Base-by-base conservation (phyloP, 2,113 vertebrate species). In the Mus spicilegus region DNA sequence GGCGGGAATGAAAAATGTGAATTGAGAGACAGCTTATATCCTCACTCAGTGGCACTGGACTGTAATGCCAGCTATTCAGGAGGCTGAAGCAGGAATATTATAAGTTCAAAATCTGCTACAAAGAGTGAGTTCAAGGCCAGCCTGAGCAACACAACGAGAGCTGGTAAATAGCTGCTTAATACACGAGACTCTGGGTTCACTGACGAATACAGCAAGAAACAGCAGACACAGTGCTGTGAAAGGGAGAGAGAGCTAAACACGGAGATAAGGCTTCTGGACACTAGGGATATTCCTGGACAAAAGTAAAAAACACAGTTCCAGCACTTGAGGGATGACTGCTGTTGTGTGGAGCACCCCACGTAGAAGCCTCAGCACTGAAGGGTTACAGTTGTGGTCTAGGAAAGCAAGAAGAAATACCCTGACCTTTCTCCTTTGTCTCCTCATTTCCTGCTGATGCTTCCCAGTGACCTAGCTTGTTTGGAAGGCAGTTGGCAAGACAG, bases 361-460 rank as follows among this genome's bases (percentile, higher is more conserved):
- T 17, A 24, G 26, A 10, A 46, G 7, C 42, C 33, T 61, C 12
- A 33, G 20, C 36, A 22, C 24, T 10, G 33, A 84, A 51, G 69
- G 8, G 24, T 56, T 8, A 20, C 19, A 39, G 75, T 4, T 9
- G 0, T 22, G 6, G 46, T 26, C 28, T 51, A 63, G 56, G 1
- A 54, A 84, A 49, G 20, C 56, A 10, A 73, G 73, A 95, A 51
- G 75, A 86, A 67, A 39, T 20, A 24, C 73, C 76, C 70, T 67
- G 85, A n/a, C 22, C 30, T 78, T 20, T 72, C 13, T 72, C 36
- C 65, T 67, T 56, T 63, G 65, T 30, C 30, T 90, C 89, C 28
- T 75, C 67, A 13, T 61, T 96, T 97, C n/a, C 87, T 58, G 36
- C 42, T 63, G 56, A 16, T 58, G 28, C 26, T 51, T 93, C 54